Percentiles rank a stretch among this genome's conserved stretches.
These are phyloP conservation scores for Hipparchia semele DNA, from an alignment of 2,888 invertebrate genomes.

Conservation along the genomic window DNA sequence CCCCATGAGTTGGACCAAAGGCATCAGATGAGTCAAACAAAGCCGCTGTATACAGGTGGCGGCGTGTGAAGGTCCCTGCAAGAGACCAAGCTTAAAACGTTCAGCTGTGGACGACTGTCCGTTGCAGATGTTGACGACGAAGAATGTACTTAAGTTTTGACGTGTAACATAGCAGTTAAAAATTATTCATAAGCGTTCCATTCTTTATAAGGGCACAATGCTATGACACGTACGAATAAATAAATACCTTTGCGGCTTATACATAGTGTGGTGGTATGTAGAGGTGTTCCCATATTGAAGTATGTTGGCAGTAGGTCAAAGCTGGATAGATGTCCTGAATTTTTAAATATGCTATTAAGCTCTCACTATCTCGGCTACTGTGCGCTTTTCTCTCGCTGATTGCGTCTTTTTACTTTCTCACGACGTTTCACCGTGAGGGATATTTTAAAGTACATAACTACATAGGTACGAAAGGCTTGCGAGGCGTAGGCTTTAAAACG, in stretches of 20 bases:
- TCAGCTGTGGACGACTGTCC: too few relatives aligned
- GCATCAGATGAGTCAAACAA: too few relatives aligned
- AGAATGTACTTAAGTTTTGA: too few relatives aligned
- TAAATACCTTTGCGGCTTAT: constrained; percentile 18
- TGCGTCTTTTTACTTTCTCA: constrained; percentile 78
- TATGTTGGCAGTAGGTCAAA: constrained; percentile 62
- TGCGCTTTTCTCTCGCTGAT: constrained; percentile 75
- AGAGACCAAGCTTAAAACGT: too few relatives aligned
- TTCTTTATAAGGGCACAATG: constrained; percentile 7
- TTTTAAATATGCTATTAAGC: constrained; percentile 76
- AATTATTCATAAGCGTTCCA: constrained; percentile 4
- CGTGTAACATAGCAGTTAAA: neutral
- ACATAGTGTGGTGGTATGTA: neutral
- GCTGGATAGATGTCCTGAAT: constrained; percentile 68
- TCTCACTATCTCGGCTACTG: constrained; percentile 52
- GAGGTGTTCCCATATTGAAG: constrained; percentile 8
- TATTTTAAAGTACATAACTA: constrained; percentile 51
- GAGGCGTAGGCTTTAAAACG: neutral
- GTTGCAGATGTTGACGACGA: too few relatives aligned
- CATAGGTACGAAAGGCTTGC: constrained; percentile 1
- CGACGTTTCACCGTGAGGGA: constrained; percentile 59
- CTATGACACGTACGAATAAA: constrained; percentile 5
- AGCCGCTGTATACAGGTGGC: too few relatives aligned
- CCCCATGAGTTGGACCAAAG: too few relatives aligned
- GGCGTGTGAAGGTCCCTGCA: too few relatives aligned